A percentile compares a stretch with the other conserved stretches of the same genome.
These are phyloP conservation scores for Panonychus citri DNA, from an alignment of 1,140 invertebrate genomes.

Conservation along the genomic window DNA sequence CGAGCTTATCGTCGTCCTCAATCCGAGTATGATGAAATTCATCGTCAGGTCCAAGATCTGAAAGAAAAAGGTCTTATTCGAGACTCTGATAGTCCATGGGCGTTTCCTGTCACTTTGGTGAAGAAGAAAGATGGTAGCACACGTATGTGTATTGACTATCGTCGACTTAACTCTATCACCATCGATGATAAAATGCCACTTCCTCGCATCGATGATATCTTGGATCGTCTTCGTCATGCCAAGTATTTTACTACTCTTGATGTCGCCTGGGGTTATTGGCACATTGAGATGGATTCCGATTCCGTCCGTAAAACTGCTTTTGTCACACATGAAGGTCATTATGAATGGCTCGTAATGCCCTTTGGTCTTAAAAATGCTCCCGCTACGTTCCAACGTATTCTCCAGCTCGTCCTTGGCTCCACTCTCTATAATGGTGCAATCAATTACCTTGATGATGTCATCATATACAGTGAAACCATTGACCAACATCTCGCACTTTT, in stretches of 20 bases:
- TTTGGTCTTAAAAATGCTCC: conserved; percentile 11
- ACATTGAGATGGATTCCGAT: conserved; percentile 14
- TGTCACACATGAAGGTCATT: conserved; percentile 3
- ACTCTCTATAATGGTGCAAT: conserved; percentile 8
- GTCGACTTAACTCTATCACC: conserved; percentile 23
- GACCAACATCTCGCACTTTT: conserved; percentile 13
- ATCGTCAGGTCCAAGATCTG: not conserved
- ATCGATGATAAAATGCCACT: conserved; percentile 28
- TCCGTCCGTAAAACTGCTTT: conserved; percentile 19
- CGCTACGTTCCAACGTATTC: conserved; percentile 16
- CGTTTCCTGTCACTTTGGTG: conserved; percentile 23
- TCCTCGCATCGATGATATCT: conserved; percentile 24
- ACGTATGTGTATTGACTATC: conserved; percentile 26
- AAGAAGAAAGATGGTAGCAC: conserved; percentile 24
- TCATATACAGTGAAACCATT: conserved; percentile 12
- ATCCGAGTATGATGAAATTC: not conserved
- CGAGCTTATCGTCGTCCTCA: not conserved
- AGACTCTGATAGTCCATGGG: conserved; percentile 21
- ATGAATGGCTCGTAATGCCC: conserved; percentile 6
- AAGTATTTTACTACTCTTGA: conserved; percentile 21
- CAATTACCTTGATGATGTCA: conserved; percentile 16
- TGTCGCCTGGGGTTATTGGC: conserved; percentile 3
- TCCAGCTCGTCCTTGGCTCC: conserved; percentile 18
- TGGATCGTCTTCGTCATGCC: conserved; percentile 16
- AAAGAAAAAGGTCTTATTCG: conserved; percentile 24